These are phyloP conservation scores for Chiloscyllium plagiosum DNA, from an alignment of 2,113 vertebrate species.

Conservation along the genomic window DNA sequence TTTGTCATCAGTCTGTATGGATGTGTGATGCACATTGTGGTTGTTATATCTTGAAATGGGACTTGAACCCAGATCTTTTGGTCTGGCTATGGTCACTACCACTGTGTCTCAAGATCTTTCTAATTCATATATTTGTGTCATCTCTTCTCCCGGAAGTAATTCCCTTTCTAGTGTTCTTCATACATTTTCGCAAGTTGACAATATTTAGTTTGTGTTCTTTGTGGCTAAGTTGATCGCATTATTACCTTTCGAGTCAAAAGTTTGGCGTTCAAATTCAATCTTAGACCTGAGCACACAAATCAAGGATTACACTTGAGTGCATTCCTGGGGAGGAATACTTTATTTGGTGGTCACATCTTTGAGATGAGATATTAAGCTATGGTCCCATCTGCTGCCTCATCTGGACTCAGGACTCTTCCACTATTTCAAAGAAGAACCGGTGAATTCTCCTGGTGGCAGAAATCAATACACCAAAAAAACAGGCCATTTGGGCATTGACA, in stretches of 20 bases:
- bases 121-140: neutral
- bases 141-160: neutral
- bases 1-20: no score
- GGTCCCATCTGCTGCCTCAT: neutral
- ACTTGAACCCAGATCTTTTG: no score
- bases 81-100: no score
- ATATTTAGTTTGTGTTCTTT: neutral
- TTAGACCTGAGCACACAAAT: neutral
- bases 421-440: neutral
- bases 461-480: neutral
- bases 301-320: neutral
- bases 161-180: neutral
- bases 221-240: neutral
- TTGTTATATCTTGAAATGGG: no score
- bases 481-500: neutral
- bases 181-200: neutral
- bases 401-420: neutral
- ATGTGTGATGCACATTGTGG: no score
- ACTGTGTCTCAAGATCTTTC: no score
- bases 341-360: neutral
- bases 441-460: neutral
- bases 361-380: neutral
- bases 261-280: neutral
- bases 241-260: neutral
- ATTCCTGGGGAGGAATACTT: neutral